Conservation (phyloP, 1,140 invertebrate genomes). For the Musca vetustissima region DNA sequence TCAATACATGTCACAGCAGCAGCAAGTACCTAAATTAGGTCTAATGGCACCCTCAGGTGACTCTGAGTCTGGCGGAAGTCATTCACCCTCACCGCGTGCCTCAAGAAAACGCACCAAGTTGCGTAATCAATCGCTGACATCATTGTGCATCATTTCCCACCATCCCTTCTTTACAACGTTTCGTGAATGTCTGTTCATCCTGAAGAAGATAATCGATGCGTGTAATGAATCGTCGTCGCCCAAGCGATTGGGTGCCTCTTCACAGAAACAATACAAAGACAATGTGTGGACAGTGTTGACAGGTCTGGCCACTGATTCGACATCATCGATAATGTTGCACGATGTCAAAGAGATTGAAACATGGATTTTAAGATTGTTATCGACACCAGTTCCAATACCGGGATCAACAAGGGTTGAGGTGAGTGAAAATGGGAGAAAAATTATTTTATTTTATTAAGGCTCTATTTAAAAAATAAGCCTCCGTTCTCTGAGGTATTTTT, state of each 20-base stretch:
- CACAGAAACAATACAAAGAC: conserved; percentile 77
- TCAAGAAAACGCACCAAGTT: conserved; percentile 76
- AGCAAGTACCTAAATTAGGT: conserved; percentile 62
- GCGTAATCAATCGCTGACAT: conserved; percentile 91
- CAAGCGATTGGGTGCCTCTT: conserved; percentile 83
- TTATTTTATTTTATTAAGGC: too few species aligned
- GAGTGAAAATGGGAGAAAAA: conserved; percentile 29
- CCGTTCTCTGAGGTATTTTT: too few species aligned
- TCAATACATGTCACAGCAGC: conserved; percentile 17
- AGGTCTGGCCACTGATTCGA: conserved; percentile 69
- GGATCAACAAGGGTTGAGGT: conserved; percentile 94
- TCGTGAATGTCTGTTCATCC: conserved; percentile 92
- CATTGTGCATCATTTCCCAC: conserved; percentile 96
- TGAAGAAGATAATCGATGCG: conserved; percentile 94
- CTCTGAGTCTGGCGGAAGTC: conserved; percentile 84
- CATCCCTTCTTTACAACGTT: conserved; percentile 99
- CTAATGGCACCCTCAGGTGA: conserved; percentile 72
- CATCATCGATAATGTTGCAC: conserved; percentile 86
- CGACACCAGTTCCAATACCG: conserved; percentile 95
- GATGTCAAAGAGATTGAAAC: conserved; percentile 98
- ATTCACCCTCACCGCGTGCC: conserved; percentile 81
- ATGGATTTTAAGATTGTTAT: conserved; percentile 94
- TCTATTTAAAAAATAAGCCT: too few species aligned
- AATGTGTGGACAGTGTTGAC: conserved; percentile 90
- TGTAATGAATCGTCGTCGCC: conserved; percentile 92